Conservation (phyloP, 2,113 vertebrate species). For the Potamarius usumacintae region DNA sequence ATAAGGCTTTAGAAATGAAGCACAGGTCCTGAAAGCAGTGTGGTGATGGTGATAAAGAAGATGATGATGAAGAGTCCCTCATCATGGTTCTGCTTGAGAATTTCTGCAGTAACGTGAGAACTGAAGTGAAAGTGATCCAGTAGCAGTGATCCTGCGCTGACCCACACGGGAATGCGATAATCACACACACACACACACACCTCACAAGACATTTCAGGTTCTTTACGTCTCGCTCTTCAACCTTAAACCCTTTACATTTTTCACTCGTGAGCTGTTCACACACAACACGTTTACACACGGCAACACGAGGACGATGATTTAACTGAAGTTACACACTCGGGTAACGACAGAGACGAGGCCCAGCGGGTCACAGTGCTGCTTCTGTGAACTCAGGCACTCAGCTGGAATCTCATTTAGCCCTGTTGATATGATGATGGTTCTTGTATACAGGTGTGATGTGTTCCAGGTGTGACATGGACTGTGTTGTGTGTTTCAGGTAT, state of each 20-base stretch:
- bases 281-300: neutral
- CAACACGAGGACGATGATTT: neutral
- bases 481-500: conserved; percentile 79
- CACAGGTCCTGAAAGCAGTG: neutral
- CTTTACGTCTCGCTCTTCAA: neutral
- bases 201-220: neutral
- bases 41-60: no score
- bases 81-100: conserved; percentile 6
- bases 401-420: neutral
- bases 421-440: neutral
- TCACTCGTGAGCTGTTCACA: neutral
- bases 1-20: neutral
- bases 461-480: neutral
- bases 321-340: neutral
- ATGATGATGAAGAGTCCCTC: neutral
- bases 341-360: neutral
- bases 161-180: conserved; percentile 62
- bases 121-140: conserved; percentile 67
- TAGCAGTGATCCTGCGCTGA: conserved; percentile 62
- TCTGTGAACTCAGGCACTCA: neutral
- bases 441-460: neutral
- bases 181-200: neutral
- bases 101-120: conserved; percentile 69
- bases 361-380: neutral
- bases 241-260: neutral